These are phyloP conservation scores for Diadema setosum DNA, from an alignment of 35 echinoderm and acorn worm species.

Conservation along the genomic window DNA sequence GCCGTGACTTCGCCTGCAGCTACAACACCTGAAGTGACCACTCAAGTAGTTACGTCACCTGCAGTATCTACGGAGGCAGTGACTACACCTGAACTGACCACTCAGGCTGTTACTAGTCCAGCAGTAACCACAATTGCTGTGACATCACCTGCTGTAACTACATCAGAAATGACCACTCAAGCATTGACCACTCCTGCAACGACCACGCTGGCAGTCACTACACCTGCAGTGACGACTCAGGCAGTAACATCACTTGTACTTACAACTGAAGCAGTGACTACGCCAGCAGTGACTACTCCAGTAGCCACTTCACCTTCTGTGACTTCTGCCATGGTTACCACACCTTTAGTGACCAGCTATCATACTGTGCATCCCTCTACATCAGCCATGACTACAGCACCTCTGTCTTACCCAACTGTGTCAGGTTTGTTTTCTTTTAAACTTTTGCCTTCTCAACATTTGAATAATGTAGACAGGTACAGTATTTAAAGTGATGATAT, in stretches of 20 bases:
- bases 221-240: not conserved
- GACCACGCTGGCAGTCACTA: not conserved
- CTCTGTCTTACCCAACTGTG: not conserved
- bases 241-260: not conserved
- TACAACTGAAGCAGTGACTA: slow-evolving; percentile 8
- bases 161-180: not conserved
- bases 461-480: too few species aligned
- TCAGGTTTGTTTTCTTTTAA: too few species aligned
- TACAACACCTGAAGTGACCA: not conserved
- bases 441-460: not conserved
- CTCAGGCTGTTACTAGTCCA: too few species aligned
- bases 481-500: too few species aligned
- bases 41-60: not conserved
- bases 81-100: not conserved
- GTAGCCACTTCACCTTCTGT: not conserved
- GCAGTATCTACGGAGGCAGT: not conserved
- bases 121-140: not conserved
- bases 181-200: slow-evolving; percentile 2
- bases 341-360: slow-evolving; percentile 17
- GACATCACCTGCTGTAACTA: slow-evolving; percentile 13
- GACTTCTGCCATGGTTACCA: not conserved
- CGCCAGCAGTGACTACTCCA: not conserved
- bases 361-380: too few species aligned
- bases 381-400: slow-evolving; percentile 14
- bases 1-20: not conserved